Evolutionary conservation across 2,113 vertebrate species (phyloP).

Genomic region (Pelecanus crispus): DNA sequence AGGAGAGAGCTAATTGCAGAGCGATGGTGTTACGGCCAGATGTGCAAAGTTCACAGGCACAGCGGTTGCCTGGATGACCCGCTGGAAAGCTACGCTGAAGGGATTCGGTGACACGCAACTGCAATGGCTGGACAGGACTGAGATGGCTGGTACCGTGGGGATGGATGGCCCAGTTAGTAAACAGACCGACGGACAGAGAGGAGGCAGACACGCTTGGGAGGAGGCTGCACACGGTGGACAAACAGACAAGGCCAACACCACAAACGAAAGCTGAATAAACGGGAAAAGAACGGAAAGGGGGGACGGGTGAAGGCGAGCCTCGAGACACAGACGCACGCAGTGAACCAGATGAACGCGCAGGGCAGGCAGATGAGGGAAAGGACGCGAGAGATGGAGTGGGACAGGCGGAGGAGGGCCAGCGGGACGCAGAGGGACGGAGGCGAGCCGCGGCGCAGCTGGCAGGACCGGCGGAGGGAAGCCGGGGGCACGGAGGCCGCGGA

Average conservation of each 20-base stretch:
- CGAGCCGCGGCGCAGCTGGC: background rate
- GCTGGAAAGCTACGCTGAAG: background rate
- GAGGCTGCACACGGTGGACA: background rate
- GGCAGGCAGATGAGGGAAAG: background rate
- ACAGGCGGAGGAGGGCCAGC: background rate
- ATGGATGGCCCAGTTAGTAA: background rate
- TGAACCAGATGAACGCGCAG: background rate
- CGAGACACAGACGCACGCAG: background rate
- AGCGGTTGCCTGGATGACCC: background rate
- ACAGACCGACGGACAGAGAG: background rate
- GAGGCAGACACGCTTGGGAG: background rate
- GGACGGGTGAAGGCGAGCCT: background rate
- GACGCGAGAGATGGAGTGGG: background rate
- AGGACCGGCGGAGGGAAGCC: background rate
- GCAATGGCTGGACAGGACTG: background rate
- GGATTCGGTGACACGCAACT: background rate
- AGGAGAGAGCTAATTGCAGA: background rate
- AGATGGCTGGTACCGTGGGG: background rate
- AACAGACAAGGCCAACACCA: background rate
- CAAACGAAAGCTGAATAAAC: background rate
- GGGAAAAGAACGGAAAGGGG: background rate
- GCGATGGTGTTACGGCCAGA: background rate
- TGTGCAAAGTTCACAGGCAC: constrained; percentile 48
- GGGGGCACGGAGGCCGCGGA: background rate
- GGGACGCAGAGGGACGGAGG: background rate